phyloP scores from a whole-genome alignment of 2,888 invertebrate species.

The Cheilosia urbana region DNA sequence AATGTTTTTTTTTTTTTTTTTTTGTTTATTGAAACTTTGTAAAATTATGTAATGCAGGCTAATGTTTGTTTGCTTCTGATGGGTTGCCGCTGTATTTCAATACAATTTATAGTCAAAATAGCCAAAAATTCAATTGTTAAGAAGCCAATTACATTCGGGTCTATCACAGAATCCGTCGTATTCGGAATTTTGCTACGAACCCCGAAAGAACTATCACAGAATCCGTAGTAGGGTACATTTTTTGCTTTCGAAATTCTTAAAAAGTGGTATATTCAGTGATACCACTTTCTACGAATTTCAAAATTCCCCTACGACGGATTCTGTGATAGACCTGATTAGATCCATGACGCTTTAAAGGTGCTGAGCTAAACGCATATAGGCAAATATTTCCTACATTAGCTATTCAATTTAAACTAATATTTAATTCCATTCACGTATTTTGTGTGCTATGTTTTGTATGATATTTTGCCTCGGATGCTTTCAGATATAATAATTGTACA shows the following conservation, averaged over 20 bases:
- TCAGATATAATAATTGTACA: slow-evolving; percentile 24
- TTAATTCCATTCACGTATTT: slow-evolving; percentile 1
- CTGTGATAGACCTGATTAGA: no score
- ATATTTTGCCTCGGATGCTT: slow-evolving; percentile 58
- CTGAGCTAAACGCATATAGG: not conserved
- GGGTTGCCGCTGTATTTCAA: not conserved
- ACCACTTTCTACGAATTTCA: no score
- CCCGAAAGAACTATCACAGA: no score
- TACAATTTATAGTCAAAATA: slow-evolving; percentile 19
- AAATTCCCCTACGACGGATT: no score
- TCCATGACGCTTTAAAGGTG: slow-evolving; percentile 20
- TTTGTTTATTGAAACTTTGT: slow-evolving; percentile 31
- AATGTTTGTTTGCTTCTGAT: slow-evolving; percentile 11
- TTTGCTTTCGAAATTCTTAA: no score
- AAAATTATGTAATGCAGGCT: slow-evolving; percentile 18
- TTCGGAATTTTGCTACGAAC: no score
- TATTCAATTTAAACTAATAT: not conserved
- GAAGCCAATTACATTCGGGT: slow-evolving; percentile 23
- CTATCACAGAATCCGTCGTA: no score
- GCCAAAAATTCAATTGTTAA: slow-evolving; percentile 14
- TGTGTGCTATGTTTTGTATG: not conserved
- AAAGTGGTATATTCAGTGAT: no score
- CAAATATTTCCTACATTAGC: not conserved
- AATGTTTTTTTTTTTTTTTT: slow-evolving; percentile 10
- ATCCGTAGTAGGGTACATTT: no score